Evolutionary conservation across 2,797 vertebrate species (phyloP).

Genomic region (Schizopygopsis pylzovi): DNA sequence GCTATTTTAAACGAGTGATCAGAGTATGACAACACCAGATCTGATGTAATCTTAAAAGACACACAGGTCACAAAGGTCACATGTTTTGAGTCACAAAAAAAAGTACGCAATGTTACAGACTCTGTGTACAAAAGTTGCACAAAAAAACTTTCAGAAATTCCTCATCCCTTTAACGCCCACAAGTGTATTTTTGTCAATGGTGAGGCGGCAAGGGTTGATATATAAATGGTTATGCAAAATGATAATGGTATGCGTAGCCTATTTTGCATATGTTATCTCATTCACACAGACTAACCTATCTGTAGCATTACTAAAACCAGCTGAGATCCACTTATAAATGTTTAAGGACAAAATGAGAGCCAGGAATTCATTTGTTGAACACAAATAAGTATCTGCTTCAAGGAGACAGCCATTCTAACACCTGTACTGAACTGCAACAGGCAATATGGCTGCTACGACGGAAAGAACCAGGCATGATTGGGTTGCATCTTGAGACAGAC

Average conservation of each 20-base stretch:
- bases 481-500: not conserved
- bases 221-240: not conserved
- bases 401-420: not conserved
- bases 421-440: not conserved
- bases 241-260: not conserved
- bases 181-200: slow-evolving; percentile 2
- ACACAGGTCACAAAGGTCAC: not conserved
- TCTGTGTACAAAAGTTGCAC: slow-evolving; percentile 2
- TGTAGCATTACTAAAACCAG: not conserved
- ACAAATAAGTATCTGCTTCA: not conserved
- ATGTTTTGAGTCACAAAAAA: not conserved
- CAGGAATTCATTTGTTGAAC: not conserved
- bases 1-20: not conserved
- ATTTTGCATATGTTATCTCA: not conserved
- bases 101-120: not conserved
- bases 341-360: not conserved
- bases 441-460: not conserved
- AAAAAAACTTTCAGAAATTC: not conserved
- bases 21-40: slow-evolving; percentile 6
- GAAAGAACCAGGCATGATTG: not conserved
- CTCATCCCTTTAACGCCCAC: not conserved
- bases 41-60: slow-evolving; percentile 2
- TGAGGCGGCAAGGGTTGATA: not conserved
- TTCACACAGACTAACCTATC: not conserved
- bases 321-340: not conserved